These are phyloP conservation scores for Drosophila algonquin DNA, from an alignment of 2,888 invertebrate genomes.

Conservation along the genomic window DNA sequence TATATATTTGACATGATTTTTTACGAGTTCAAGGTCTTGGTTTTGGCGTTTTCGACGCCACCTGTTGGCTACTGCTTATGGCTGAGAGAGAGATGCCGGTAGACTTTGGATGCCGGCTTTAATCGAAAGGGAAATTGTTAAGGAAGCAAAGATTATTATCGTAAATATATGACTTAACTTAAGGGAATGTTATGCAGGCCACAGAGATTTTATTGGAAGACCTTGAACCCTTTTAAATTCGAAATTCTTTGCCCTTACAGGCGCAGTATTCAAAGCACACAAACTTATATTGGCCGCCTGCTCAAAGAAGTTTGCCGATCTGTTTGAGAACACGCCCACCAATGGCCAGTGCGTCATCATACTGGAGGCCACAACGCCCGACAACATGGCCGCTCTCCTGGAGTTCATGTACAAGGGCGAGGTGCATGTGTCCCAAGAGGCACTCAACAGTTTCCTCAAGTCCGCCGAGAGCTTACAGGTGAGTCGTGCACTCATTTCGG, in stretches of 20 bases:
- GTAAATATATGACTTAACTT: too few species aligned
- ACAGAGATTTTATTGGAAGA: too few species aligned
- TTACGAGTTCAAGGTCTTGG: slow-evolving; percentile 82
- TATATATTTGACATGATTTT: slow-evolving; percentile 75
- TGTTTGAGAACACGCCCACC: slow-evolving; percentile 93
- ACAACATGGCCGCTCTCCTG: slow-evolving; percentile 94
- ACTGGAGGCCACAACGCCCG: slow-evolving; percentile 94
- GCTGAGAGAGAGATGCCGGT: slow-evolving; percentile 8
- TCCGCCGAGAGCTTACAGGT: slow-evolving; percentile 96
- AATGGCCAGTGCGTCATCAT: slow-evolving; percentile 91
- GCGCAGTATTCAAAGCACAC: slow-evolving; percentile 95
- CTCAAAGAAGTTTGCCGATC: slow-evolving; percentile 96
- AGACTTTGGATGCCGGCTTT: slow-evolving; percentile 46
- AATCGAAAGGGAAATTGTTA: slow-evolving; percentile 31
- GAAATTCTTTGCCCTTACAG: slow-evolving; percentile 84
- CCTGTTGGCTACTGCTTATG: slow-evolving; percentile 60
- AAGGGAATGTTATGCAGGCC: too few species aligned
- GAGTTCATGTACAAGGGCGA: slow-evolving; percentile 98
- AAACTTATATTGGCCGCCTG: slow-evolving; percentile 95
- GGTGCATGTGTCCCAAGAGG: slow-evolving; percentile 96
- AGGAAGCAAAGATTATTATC: neutral
- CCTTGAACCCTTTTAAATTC: too few species aligned
- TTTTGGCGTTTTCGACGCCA: slow-evolving; percentile 61
- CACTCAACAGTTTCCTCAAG: slow-evolving; percentile 94
- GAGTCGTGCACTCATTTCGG: slow-evolving; percentile 34